Base-by-base conservation (phyloP, 2,888 invertebrate genomes). In the Hirtodrosophila confusa region DNA sequence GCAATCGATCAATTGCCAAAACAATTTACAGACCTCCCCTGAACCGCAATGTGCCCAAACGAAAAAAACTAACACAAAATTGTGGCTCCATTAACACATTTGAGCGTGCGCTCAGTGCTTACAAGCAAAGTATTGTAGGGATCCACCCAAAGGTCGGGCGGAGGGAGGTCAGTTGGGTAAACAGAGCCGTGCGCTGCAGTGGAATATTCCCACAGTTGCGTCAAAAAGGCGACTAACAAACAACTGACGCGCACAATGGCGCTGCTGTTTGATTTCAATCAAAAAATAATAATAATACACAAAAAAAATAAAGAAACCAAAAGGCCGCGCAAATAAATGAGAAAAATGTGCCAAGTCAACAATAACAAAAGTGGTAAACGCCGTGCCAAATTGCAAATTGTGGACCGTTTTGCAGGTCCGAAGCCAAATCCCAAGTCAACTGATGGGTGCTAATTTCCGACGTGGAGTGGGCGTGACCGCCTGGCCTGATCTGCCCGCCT, bases 171-270 rank as follows among this genome's bases (percentile, higher is more conserved):
- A 66, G 49, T 77, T 69, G 49, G 44, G 62, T 77, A 83, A 82
- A 75, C 68, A 75, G 49, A 43, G 70, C 57, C 40, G 62, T 61
- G 51, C 57, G 72, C 77, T 83, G 77, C 79, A 85, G 50, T 82
- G 82, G 86, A 82, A 82, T 82, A 82, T 82, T 82, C 82, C 82
- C 82, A 82, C 86, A 86, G 78, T 71, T 78, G 67, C 69, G 23
- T 37, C 41, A 48, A 35, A 35, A 17, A 17, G 17, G 17, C 17
- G 2, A 17, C 17, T 17, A 17, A 23, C 64, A 55, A 73, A 69
- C 58, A 61, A 58, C 69, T 51, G 67, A 53, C 56, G 66, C 37
- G 45, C 47, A 50, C 56, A 57, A 36, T 57, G 35, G 35, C 53
- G 53, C 36, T 57, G 50, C 64, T 69, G 69, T 76, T 75, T 69